These are phyloP conservation scores for Heteromurus nitidus DNA, from an alignment of 2,888 invertebrate species.

Conservation along the genomic window DNA sequence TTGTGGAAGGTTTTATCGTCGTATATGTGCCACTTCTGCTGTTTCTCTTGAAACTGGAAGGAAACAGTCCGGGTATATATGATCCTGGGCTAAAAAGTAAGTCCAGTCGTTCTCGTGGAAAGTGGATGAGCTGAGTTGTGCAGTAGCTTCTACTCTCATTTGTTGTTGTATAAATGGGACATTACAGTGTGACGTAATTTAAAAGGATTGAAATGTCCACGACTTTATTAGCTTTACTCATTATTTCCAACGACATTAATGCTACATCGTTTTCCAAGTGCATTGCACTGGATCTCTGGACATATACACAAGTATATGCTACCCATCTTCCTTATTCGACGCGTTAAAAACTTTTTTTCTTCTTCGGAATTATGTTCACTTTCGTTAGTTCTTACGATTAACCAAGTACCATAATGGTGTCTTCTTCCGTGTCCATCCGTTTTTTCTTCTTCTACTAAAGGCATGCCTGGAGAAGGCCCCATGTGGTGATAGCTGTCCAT, in stretches of 20 bases:
- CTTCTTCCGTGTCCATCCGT: not conserved
- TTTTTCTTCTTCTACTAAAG: slow-evolving; percentile 6
- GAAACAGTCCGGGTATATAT: not conserved
- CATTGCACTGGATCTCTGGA: not conserved
- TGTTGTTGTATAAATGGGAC: slow-evolving; percentile 26
- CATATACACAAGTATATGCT: too few species aligned
- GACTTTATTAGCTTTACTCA: slow-evolving; percentile 52
- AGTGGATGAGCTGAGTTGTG: too few species aligned
- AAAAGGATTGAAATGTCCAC: slow-evolving; percentile 57
- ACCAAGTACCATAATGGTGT: not conserved
- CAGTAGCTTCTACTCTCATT: not conserved
- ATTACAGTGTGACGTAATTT: slow-evolving; percentile 53
- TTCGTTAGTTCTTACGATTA: slow-evolving; percentile 3
- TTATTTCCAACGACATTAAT: slow-evolving; percentile 54
- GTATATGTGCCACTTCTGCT: slow-evolving; percentile 1
- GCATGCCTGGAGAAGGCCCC: slow-evolving; percentile 27
- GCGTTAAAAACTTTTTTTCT: slow-evolving; percentile 26
- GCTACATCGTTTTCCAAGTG: slow-evolving; percentile 6
- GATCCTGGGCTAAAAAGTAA: too few species aligned
- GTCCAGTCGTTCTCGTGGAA: too few species aligned
- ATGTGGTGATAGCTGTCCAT: slow-evolving; percentile 54
- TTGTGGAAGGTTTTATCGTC: not conserved
- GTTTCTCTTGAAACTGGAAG: not conserved
- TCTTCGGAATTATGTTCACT: slow-evolving; percentile 13
- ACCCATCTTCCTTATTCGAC: slow-evolving; percentile 29